Percentiles rank a stretch among this genome's conserved stretches.
Conservation (phyloP, 2,888 invertebrate species). For the Epiblema foenella region DNA sequence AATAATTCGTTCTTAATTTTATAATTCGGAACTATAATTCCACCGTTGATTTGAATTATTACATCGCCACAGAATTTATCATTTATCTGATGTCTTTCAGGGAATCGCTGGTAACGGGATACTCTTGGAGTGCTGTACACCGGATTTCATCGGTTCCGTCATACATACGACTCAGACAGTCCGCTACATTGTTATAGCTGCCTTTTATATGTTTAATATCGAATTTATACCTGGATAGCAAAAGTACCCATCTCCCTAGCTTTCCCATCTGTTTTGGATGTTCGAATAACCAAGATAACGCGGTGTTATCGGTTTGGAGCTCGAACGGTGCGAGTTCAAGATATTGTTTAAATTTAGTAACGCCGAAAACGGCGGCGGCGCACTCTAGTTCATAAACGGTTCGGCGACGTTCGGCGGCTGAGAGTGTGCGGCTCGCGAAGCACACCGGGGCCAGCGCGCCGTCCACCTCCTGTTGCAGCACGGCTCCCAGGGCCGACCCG, state of each 20-base stretch:
- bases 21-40: not conserved
- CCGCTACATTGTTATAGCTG: conserved; percentile 5
- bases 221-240: conserved; percentile 16
- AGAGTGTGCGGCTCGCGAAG: conserved; percentile 30
- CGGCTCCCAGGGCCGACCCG: conserved; percentile 22
- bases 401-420: conserved; percentile 17
- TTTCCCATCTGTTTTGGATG: conserved; percentile 34
- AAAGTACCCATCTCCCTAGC: conserved; percentile 17
- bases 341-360: conserved; percentile 31
- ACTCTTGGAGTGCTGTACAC: conserved; percentile 13
- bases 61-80: conserved; percentile 16
- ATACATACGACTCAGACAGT: conserved; percentile 23
- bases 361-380: conserved; percentile 35
- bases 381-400: conserved; percentile 29
- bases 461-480: conserved; percentile 33
- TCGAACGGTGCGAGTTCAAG: conserved; percentile 29
- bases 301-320: conserved; percentile 33
- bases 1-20: conserved; percentile 24
- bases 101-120: conserved; percentile 10
- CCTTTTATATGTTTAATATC: conserved; percentile 27
- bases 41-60: conserved; percentile 6
- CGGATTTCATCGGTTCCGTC: not conserved
- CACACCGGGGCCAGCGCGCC: conserved; percentile 27
- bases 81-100: conserved; percentile 10
- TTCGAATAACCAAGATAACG: conserved; percentile 32